These are phyloP conservation scores for Zeugodacus cucurbitae DNA, from an alignment of 1,140 invertebrate genomes.

Conservation along the genomic window DNA sequence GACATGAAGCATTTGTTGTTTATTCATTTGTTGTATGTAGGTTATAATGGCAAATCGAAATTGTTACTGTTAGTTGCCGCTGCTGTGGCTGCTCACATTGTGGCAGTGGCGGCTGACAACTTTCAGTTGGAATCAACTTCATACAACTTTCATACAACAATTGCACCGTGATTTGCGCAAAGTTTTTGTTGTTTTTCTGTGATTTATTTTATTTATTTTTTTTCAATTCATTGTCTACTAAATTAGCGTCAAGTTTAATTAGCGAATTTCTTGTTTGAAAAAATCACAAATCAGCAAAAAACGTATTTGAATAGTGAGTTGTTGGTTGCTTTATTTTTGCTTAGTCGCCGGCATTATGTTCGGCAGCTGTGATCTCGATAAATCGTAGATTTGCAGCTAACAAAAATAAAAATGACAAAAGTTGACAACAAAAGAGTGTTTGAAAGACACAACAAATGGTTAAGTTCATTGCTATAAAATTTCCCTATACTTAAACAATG, in stretches of 20 bases:
- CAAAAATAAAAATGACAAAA: neutral
- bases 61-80: neutral
- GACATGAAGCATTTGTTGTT: conserved; percentile 26
- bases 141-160: conserved; percentile 8
- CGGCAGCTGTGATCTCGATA: neutral
- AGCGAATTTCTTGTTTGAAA: neutral
- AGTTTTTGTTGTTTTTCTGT: neutral
- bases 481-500: too few species aligned
- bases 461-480: too few species aligned
- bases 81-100: neutral
- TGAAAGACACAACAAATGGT: too few species aligned
- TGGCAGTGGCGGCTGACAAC: conserved; percentile 32
- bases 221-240: neutral
- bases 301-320: neutral
- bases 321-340: neutral
- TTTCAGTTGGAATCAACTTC: neutral
- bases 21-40: conserved; percentile 37
- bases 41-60: conserved; percentile 15
- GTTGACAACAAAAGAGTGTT: too few species aligned
- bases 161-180: neutral
- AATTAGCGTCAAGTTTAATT: neutral
- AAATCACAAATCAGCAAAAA: neutral
- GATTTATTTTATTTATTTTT: neutral
- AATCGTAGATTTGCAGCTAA: neutral
- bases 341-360: neutral